phyloP scores from a whole-genome alignment of 2,888 invertebrate genomes.

The Drosophila kambysellisi region DNA sequence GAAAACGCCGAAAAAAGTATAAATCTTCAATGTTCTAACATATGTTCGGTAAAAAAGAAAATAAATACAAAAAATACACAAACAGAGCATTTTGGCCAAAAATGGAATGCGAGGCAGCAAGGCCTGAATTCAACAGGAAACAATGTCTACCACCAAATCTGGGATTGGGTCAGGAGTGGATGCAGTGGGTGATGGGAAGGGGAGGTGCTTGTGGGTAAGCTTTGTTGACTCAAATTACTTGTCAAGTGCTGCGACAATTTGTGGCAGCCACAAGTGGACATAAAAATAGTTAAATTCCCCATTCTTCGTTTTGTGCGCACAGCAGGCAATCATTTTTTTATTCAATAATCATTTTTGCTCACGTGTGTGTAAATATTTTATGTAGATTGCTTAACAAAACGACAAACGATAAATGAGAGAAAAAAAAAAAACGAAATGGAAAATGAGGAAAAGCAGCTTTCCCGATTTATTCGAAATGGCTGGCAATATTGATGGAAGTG shows the following conservation, averaged over 20 bases:
- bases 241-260: constrained; percentile 50
- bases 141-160: constrained; percentile 12
- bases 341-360: constrained; percentile 43
- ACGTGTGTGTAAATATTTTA: constrained; percentile 38
- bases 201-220: neutral
- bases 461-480: constrained; percentile 7
- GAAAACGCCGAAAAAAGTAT: constrained; percentile 36
- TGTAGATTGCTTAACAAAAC: constrained; percentile 39
- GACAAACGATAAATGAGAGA: constrained; percentile 11
- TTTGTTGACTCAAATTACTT: constrained; percentile 56
- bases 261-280: constrained; percentile 29
- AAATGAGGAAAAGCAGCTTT: constrained; percentile 14
- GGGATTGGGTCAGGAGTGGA: neutral
- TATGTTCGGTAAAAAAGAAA: constrained; percentile 58
- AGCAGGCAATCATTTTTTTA: constrained; percentile 55
- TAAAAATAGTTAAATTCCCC: constrained; percentile 23
- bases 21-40: constrained; percentile 76
- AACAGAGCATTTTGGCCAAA: constrained; percentile 36
- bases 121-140: constrained; percentile 44
- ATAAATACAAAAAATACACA: constrained; percentile 37
- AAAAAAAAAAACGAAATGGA: constrained; percentile 18
- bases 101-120: constrained; percentile 24
- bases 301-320: neutral
- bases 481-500: neutral
- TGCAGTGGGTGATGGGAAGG: no score